Evolutionary conservation across 2,797 vertebrate genomes (phyloP), one percentile per base, ranked within the genome.

Genomic region (Hippoglossus hippoglossus): DNA sequence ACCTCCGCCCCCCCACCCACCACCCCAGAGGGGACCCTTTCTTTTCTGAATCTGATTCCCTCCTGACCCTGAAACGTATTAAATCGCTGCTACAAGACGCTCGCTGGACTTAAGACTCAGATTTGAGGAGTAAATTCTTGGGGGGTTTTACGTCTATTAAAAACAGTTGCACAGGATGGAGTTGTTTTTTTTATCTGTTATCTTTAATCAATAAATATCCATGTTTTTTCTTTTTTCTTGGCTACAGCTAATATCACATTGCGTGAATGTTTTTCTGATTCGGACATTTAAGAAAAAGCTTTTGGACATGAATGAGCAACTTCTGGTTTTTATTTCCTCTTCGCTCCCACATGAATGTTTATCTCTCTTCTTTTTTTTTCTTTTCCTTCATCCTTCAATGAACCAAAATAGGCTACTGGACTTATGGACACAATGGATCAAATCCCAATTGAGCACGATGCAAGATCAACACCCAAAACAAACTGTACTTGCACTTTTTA

Each of bases 251-350:
- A 61, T 82, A 84, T 75, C 80, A 71, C 73, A 61, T 87, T 70
- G 75, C 82, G 74, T 77, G 75, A 46, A 46, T 46, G 44, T 39
- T 39, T 39, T 34, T 39, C 12, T 13, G 73, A 67, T 73, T 73
- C 34, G 75, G 85, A 85, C 80, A 88, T 90, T 90, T 74, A 28
- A 21, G 19, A 67, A 58, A 85, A 68, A 82, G 46, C 60, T 71
- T 50, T 65, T 46, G 52, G 26, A 56, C 26, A 49, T 56, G 19
- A 73, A 63, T 36, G 39, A 80, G 54, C 39, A 54, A 11, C 31
- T 34, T 34, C 31, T 74, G 61, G 0, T 58, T 80, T 67, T 70
- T 69, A 81, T 71, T 77, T 63, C 41, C 18, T 65, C 61, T 52
- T 13, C 2, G 24, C 31, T 53, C 34, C 58, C 70, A 76, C 54